A percentile compares a stretch with the other conserved stretches of the same genome.
Conservation (phyloP, 1,140 invertebrate species). For the Drosophila lacteicornis region DNA sequence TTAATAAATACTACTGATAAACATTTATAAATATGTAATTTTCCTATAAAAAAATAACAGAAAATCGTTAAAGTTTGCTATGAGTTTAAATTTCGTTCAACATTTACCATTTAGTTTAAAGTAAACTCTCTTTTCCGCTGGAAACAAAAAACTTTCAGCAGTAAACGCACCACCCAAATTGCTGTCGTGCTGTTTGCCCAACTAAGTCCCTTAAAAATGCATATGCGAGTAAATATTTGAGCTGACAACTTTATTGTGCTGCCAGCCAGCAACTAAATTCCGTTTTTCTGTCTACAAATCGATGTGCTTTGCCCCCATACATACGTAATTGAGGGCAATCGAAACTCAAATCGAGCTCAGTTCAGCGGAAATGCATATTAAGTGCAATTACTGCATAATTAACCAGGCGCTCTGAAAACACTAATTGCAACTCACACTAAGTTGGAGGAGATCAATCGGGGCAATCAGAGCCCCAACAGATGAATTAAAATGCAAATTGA, state of each 20-base stretch:
- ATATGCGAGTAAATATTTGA: constrained; percentile 25
- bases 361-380: constrained; percentile 72
- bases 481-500: background rate
- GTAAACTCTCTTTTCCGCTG: background rate
- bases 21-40: background rate
- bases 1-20: background rate
- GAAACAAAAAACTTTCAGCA: constrained; percentile 21
- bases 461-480: background rate
- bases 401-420: constrained; percentile 52
- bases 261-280: constrained; percentile 10
- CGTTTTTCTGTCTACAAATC: background rate
- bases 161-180: constrained; percentile 50
- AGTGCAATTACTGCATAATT: constrained; percentile 82
- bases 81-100: background rate
- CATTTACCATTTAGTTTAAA: background rate
- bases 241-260: constrained; percentile 23
- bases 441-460: constrained; percentile 1
- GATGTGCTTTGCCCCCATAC: constrained; percentile 3
- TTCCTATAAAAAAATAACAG: background rate
- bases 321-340: constrained; percentile 53
- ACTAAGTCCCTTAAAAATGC: constrained; percentile 12
- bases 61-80: background rate
- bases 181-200: constrained; percentile 15
- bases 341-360: constrained; percentile 48
- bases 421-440: constrained; percentile 50